Base-by-base conservation (phyloP, 2,113 vertebrate species). In the Hiodon alosoides region DNA sequence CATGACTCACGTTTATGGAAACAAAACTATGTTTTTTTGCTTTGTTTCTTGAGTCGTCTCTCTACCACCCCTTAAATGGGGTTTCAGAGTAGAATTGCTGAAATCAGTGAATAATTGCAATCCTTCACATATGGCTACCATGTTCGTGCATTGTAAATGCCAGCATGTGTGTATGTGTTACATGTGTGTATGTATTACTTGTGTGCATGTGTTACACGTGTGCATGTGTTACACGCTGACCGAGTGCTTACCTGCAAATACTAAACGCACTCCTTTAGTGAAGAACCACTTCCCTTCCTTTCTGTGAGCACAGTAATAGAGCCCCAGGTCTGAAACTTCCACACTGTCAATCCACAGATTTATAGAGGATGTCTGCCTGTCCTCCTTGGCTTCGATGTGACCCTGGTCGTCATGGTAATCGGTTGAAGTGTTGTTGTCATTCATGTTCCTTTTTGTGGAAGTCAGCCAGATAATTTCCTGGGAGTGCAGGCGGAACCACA, bases 261-360 rank as follows among this genome's bases (percentile, higher is more conserved):
- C 58, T 8, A 88, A 73, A 0, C 6, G 73, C 7, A 72, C 31
- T 2, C 64, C 77, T 58, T 61, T n/a, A 61, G 46, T 13, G 0
- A 77, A 71, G 2, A 4, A 48, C 0, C 66, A 0, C 0, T 0
- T 0, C 0, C 9, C 62, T 1, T 0, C 0, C 2, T 7, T 16
- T 1, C 0, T 2, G 0, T 48, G 14, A 1, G 14, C 61, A 55
- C 86, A 89, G 79, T 83, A 85, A 4, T 86, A 87, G 6, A 78
- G 14, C 3, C 84, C 86, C 0, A 77, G 51, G 47, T 87, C 81
- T 10, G n/a, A 0, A 70, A 80, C 53, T 47, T 76, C 0, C 71
- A 83, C 80, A 4, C 4, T 10, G 46, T 1, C 5, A 50, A 88
- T 53, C 14, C 77, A 11, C 82, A 87, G 78, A 2, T 2, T 11